Conservation (phyloP, 2,888 invertebrate genomes). For the Abscondita cerata region DNA sequence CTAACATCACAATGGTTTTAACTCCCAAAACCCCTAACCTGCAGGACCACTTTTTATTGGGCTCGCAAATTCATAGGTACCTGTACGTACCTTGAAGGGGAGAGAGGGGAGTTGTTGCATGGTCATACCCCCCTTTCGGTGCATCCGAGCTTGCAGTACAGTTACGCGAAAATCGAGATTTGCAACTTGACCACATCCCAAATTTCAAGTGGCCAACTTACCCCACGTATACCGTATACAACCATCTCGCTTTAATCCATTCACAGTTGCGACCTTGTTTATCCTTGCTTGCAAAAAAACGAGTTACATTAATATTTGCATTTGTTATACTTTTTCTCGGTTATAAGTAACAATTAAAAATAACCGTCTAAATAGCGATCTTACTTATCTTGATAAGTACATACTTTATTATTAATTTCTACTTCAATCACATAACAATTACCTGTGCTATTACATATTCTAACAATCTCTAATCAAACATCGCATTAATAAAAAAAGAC, state of each 20-base stretch:
- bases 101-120: conserved; percentile 45
- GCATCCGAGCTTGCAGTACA: conserved; percentile 52
- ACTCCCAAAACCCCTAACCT: conserved; percentile 62
- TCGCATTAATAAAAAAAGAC: neutral
- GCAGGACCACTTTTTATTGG: conserved; percentile 70
- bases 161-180: conserved; percentile 58
- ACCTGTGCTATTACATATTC: no score
- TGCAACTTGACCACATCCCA: conserved; percentile 49
- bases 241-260: conserved; percentile 27
- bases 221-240: conserved; percentile 32
- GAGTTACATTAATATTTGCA: conserved; percentile 5
- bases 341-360: no score
- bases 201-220: conserved; percentile 41
- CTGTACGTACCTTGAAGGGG: conserved; percentile 53
- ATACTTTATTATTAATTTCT: no score
- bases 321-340: conserved; percentile 13
- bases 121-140: conserved; percentile 51
- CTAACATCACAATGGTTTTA: conserved; percentile 57
- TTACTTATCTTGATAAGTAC: no score
- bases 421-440: no score
- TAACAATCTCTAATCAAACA: neutral
- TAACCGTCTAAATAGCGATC: no score
- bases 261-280: conserved; percentile 21
- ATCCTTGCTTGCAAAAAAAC: conserved; percentile 24
- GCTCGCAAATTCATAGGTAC: conserved; percentile 69